Base-by-base conservation (phyloP, 2,113 vertebrate genomes). In the Anthoscopus minutus region DNA sequence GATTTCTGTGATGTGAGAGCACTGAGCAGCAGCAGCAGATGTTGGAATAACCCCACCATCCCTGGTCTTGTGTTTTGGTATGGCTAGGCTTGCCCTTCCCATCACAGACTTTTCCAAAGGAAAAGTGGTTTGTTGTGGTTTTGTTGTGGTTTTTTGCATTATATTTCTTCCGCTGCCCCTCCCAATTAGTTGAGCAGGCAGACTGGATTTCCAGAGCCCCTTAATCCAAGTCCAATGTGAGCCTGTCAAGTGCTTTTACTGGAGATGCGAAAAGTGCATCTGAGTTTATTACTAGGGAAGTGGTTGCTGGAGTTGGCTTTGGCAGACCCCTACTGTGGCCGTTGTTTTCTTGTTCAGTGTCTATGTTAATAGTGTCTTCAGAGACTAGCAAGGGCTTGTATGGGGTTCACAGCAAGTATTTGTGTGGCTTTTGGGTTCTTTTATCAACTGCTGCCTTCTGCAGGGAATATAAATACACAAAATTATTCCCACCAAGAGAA, bases 171-270 rank as follows among this genome's bases (percentile, higher is more conserved):
- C 9, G 47, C 7, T 86, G 22, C 70, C 48, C n/a, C 7, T 91
- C 28, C 50, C 45, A 30, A 24, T 95, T 27, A 86, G 35, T 2
- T 6, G 25, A 86, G 48, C 69, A 84, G 45, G 24, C 90, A 93
- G 87, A 69, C 67, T 91, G 62, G 30, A 42, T 93, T 97, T 74
- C 80, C 79, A 81, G 65, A 72, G n/a, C 53, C 9, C 44, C 42
- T 70, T 93, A 89, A 89, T 83, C 88, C 66, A 84, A 92, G 56
- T 40, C 67, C 72, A 45, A 4, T 69, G 31, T 77, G 45, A 93
- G n/a, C 64, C 62, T 96, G 84, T 94, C 82, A 54, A 14, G 25
- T 81, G 73, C 45, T 35, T 95, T 97, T 90, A 94, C 31, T 85
- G 54, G 61, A 42, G 71, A 11, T 62, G 28, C 65, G 58, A 88